A percentile compares a stretch with the other conserved stretches of the same genome.
Evolutionary conservation across 2,113 vertebrate genomes (phyloP).

Genomic region (Pristiophorus japonicus): DNA sequence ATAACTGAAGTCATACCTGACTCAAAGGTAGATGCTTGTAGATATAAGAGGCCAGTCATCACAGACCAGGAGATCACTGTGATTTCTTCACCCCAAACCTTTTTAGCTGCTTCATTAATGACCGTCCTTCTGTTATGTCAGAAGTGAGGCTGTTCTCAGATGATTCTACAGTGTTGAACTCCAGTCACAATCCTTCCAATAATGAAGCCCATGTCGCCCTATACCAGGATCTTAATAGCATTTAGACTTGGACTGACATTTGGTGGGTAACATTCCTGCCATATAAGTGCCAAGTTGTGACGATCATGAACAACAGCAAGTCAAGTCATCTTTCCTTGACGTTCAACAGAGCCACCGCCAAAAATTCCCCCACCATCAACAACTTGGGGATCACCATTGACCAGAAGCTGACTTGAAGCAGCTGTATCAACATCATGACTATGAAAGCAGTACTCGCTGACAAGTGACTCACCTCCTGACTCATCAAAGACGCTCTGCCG

Average conservation of each 20-base stretch:
- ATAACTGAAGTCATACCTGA: too few relatives aligned
- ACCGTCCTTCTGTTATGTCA: too few relatives aligned
- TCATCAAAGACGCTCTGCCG: not conserved
- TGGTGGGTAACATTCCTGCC: not conserved
- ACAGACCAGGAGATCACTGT: too few relatives aligned
- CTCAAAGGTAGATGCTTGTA: too few relatives aligned
- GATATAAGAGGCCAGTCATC: too few relatives aligned
- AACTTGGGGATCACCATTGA: not conserved
- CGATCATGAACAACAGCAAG: not conserved
- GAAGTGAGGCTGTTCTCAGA: too few relatives aligned
- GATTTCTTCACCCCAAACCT: too few relatives aligned
- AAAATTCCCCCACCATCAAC: not conserved
- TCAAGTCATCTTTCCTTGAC: not conserved
- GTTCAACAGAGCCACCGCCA: not conserved
- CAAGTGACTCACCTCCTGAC: not conserved
- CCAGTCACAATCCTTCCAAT: too few relatives aligned
- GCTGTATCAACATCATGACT: not conserved
- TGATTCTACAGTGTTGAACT: too few relatives aligned
- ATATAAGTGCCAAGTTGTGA: not conserved
- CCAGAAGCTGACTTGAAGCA: not conserved
- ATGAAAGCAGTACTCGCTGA: not conserved
- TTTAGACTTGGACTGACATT: not conserved
- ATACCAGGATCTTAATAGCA: too few relatives aligned
- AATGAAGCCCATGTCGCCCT: too few relatives aligned
- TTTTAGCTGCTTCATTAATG: too few relatives aligned